Base-by-base conservation (phyloP, 1,140 invertebrate genomes). In the Andricus grossulariae region DNA sequence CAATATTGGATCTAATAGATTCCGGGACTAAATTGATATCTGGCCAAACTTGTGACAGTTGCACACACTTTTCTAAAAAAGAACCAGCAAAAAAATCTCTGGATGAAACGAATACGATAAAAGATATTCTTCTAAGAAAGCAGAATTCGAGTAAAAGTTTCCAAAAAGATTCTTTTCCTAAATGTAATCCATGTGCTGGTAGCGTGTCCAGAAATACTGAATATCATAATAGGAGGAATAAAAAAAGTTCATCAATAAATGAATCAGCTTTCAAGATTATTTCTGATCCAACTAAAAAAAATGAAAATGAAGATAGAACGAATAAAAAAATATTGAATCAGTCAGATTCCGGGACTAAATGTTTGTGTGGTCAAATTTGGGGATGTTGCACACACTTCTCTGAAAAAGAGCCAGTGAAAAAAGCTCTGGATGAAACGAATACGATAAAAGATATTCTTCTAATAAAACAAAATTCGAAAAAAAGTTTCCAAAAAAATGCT, bases 291-390 rank as follows among this genome's bases (percentile, higher is more conserved):
- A 3, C 25, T 32, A 32, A 32, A 32, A 5, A 32, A 32, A 32
- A 32, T 32, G 25, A 3, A 2, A 32, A 2, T 32, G 25, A 32
- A 32, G 25, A 32, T 32, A 32, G 4, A 32, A 32, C 25, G 4
- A 32, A 32, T 32, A 32, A 32, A 32, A 32, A 32, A 3, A 32
- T 32, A 32, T 32, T 32, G 4, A 32, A 32, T 32, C 25, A 3
- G 25, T 32, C 25, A 32, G 57, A 55, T 45, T 55, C 60, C 75
- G 71, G 76, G 25, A 5, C 4, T 32, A 32, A 32, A 60, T 79
- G 72, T 76, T 60, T 70, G 54, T 79, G 32, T n/a, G 32, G 15
- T 16, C 3, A 66, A 66, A 66, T 16, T 60, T 71, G 60, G 73
- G 70, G 52, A 45, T 49, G 73, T 76, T 57, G 16, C 2, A 5